Percentiles rank a stretch among this genome's conserved stretches.
Evolutionary conservation across 2,888 invertebrate genomes (phyloP).

Genomic region (Macaria notata): DNA sequence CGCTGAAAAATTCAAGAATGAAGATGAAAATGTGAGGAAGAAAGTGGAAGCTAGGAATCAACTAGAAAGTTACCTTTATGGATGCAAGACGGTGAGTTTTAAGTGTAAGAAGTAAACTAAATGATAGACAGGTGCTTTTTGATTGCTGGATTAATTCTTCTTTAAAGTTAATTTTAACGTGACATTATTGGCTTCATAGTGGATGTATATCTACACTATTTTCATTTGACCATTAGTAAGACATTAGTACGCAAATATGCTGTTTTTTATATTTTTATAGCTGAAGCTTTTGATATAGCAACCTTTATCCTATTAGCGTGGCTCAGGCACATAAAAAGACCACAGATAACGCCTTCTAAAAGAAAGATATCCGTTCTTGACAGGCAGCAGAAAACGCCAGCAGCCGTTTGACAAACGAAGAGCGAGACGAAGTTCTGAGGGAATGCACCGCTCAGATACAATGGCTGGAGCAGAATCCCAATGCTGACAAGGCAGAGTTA

Average conservation of each 20-base stretch:
- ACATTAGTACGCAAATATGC: too few relatives aligned
- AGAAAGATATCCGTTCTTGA: background rate
- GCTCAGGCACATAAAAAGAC: too few relatives aligned
- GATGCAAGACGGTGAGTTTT: conserved; percentile 64
- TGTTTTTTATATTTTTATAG: too few relatives aligned
- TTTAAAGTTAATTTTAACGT: too few relatives aligned
- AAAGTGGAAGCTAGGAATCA: conserved; percentile 88
- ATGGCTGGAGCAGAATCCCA: conserved; percentile 91
- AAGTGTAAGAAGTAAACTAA: too few relatives aligned
- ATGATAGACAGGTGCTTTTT: too few relatives aligned
- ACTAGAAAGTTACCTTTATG: conserved; percentile 89
- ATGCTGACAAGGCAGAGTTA: conserved; percentile 90
- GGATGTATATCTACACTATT: too few relatives aligned
- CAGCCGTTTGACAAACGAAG: conserved; percentile 85
- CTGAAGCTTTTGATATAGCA: background rate
- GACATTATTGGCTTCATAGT: too few relatives aligned
- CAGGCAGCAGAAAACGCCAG: conserved; percentile 86
- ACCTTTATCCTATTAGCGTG: background rate
- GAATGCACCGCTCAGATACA: conserved; percentile 87
- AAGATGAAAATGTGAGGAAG: conserved; percentile 87
- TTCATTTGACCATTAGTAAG: too few relatives aligned
- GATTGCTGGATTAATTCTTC: too few relatives aligned
- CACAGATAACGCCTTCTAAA: background rate
- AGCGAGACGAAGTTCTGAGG: conserved; percentile 85
- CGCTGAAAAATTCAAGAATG: conserved; percentile 89